Evolutionary conservation across 2,113 vertebrate species (phyloP), one percentile per base, ranked within the genome.

Genomic region (Egretta garzetta): DNA sequence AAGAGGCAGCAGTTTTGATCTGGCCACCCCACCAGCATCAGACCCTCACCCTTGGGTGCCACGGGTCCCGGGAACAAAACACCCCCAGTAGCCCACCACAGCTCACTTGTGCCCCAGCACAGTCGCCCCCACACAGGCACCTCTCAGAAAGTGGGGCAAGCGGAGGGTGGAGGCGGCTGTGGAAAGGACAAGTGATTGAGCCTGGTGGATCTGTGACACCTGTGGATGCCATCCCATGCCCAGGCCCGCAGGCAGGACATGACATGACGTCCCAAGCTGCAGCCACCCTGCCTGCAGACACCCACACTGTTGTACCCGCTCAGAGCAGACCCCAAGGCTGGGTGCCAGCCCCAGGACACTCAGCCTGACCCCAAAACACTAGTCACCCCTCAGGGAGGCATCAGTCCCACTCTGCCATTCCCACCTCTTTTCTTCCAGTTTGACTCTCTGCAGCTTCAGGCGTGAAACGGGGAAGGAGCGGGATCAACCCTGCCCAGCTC

Each of bases 121-220:
- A 0, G 39, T 32, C 43, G 41, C 17, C 30, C 28, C 49, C 20
- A 3, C 5, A 2, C 26, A 67, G 72, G 55, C 32, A 62, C 37
- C 14, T 77, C 66, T 75, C 84, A 49, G 47, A 88, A 95, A 97
- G 14, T 93, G 77, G 96, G 92, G 30, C 95, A 95, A 82, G 49
- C 17, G 0, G 33, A 86, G 90, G 79, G 88, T 58, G 87, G 89
- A 95, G 92, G 37, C 32, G 1, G 35, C 58, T 88, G 49, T 68
- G 63, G 66, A 93, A 96, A 93, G 95, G 85, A 96, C 74, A 83
- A 96, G 30, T 82, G 93, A 93, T 63, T 93, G 80, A 91, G 43
- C 39, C 30, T 82, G 43, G 55, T 55, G 39, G 52, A 87, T 91
- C 49, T 33, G 15, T 89, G 85, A 96, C 77, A 96, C 58, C 53